phyloP scores from a whole-genome alignment of 30 jellyfish, hydroid and myxozoan genomes.

The Morbakka virulenta region DNA sequence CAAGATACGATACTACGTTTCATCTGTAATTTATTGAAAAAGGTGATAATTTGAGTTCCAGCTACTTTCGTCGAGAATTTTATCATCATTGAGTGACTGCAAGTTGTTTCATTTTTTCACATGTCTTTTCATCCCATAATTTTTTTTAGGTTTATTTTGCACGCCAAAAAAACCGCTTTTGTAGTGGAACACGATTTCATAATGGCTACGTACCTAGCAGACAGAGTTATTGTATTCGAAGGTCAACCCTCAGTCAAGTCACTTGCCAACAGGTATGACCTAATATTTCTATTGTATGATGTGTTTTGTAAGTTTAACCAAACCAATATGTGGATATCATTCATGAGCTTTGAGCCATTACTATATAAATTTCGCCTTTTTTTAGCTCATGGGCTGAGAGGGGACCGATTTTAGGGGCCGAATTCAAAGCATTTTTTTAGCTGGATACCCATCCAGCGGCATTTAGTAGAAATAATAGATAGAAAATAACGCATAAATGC shows the following conservation, averaged over 20 bases:
- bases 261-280: slow-evolving; percentile 53
- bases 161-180: slow-evolving; percentile 97
- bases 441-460: not conserved
- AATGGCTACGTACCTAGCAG: slow-evolving; percentile 99
- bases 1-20: too few species aligned
- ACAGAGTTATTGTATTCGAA: slow-evolving; percentile 94
- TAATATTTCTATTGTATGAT: too few species aligned
- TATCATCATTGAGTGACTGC: too few species aligned
- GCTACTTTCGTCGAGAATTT: too few species aligned
- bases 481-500: too few species aligned
- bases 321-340: too few species aligned
- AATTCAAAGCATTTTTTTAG: too few species aligned
- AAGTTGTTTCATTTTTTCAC: not conserved
- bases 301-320: too few species aligned
- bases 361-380: not conserved
- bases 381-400: not conserved
- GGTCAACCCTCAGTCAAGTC: slow-evolving; percentile 92
- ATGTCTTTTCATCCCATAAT: too few species aligned
- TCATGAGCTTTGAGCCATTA: too few species aligned
- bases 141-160: slow-evolving; percentile 77
- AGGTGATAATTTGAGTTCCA: too few species aligned
- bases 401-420: not conserved
- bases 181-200: slow-evolving; percentile 99
- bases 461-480: not conserved
- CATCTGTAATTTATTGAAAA: too few species aligned